Conservation (phyloP, 92 coral and sea anemone genomes). For the Porites evermanni region DNA sequence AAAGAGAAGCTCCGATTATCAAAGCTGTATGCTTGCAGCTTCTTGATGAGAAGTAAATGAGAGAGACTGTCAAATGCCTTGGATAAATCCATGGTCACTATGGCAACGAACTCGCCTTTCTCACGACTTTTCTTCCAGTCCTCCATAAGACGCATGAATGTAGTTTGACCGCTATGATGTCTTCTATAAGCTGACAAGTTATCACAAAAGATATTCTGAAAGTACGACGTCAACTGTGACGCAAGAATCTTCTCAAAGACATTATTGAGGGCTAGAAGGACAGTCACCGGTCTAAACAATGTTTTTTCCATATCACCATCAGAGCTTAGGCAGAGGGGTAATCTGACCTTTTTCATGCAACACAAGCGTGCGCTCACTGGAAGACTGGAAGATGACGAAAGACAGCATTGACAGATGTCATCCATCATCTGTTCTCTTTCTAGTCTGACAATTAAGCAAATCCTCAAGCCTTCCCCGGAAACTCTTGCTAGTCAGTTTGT, state of each 20-base stretch:
- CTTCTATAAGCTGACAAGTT: constrained; percentile 8
- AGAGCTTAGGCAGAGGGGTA: constrained; percentile 18
- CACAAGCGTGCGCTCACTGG: too few species aligned
- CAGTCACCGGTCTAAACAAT: constrained; percentile 24
- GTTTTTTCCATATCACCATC: constrained; percentile 4
- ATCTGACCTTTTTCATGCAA: constrained; percentile 10
- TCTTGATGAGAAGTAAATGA: constrained; percentile 11
- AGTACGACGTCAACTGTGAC: constrained; percentile 10
- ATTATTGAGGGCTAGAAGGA: constrained; percentile 20
- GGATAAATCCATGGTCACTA: too few species aligned
- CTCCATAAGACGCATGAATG: too few species aligned
- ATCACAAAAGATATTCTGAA: not conserved
- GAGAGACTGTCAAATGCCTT: not conserved
- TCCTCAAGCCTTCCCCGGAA: too few species aligned
- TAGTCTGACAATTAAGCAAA: too few species aligned
- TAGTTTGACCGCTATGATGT: not conserved
- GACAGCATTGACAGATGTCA: too few species aligned
- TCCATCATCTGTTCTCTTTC: too few species aligned
- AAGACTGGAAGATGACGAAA: too few species aligned
- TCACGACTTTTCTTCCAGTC: too few species aligned
- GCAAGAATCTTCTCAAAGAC: constrained; percentile 23
- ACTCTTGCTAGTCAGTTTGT: too few species aligned
- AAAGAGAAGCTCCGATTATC: not conserved
- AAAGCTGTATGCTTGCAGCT: constrained; percentile 16
- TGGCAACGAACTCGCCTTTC: too few species aligned